These are phyloP conservation scores for Portevinia maculata DNA, from an alignment of 2,888 invertebrate genomes.

Conservation along the genomic window DNA sequence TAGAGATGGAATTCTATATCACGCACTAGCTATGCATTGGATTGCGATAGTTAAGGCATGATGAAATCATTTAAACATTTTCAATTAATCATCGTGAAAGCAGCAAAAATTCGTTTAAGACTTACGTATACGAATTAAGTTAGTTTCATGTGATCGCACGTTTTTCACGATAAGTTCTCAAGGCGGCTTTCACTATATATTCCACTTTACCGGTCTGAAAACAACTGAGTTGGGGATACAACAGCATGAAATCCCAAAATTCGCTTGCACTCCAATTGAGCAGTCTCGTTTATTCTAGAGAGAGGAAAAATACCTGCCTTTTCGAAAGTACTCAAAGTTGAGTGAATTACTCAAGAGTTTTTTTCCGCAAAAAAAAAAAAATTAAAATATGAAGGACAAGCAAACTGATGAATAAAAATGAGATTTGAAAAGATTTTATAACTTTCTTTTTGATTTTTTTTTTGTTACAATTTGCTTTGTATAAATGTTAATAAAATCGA, in stretches of 20 bases:
- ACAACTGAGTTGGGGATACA: constrained; percentile 33
- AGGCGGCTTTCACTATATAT: constrained; percentile 16
- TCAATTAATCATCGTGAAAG: constrained; percentile 5
- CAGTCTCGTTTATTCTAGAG: constrained; percentile 18
- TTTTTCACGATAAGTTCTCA: constrained; percentile 55
- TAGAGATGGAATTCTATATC: constrained; percentile 13
- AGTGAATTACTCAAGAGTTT: constrained; percentile 17
- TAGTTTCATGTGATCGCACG: constrained; percentile 51
- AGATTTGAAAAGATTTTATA: neutral
- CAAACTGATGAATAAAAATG: constrained; percentile 45
- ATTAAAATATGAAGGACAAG: constrained; percentile 14
- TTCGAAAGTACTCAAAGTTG: constrained; percentile 8
- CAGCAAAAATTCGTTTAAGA: constrained; percentile 20
- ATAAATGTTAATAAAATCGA: constrained; percentile 16
- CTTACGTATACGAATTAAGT: constrained; percentile 46
- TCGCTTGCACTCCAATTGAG: constrained; percentile 20
- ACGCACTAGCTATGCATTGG: neutral
- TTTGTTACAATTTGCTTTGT: constrained; percentile 1
- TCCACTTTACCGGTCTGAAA: constrained; percentile 50
- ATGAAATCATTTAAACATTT: constrained; percentile 6
- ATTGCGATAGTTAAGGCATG: neutral
- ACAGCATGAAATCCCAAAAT: constrained; percentile 11
- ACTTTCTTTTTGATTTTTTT: constrained; percentile 9
- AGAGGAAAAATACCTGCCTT: neutral
- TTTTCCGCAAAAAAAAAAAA: neutral